A percentile compares a stretch with the other conserved stretches of the same genome.
phyloP scores from a whole-genome alignment of 2,888 invertebrate genomes.

The Drosophila algonquin region DNA sequence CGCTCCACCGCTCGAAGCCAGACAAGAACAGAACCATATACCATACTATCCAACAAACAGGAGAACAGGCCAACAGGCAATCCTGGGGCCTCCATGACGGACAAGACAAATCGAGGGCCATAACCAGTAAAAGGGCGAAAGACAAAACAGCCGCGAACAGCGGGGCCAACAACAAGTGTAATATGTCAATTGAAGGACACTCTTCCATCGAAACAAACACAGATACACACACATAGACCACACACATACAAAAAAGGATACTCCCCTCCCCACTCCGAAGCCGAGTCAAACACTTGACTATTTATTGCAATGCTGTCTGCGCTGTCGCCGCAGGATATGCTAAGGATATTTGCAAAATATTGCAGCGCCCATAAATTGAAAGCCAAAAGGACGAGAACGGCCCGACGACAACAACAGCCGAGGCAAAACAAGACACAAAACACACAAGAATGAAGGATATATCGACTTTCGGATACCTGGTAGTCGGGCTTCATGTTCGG shows the following conservation, averaged over 20 bases:
- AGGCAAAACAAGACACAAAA: constrained; percentile 9
- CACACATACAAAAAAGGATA: constrained; percentile 8
- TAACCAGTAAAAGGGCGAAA: constrained; percentile 45
- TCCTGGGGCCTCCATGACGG: neutral
- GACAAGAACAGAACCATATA: constrained; percentile 27
- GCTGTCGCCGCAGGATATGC: constrained; percentile 73
- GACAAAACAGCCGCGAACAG: constrained; percentile 56
- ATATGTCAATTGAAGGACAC: constrained; percentile 76
- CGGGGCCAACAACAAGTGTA: constrained; percentile 66
- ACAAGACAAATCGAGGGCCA: constrained; percentile 44
- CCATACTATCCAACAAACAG: too few species aligned
- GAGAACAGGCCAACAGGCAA: neutral
- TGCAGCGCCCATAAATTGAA: constrained; percentile 77
- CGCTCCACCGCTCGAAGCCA: constrained; percentile 30
- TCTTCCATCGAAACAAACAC: constrained; percentile 28
- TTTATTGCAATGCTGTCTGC: constrained; percentile 75
- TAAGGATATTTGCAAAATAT: constrained; percentile 77
- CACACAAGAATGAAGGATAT: neutral
- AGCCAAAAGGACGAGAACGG: constrained; percentile 52
- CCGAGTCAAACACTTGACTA: constrained; percentile 59
- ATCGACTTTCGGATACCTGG: neutral
- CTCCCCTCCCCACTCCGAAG: neutral
- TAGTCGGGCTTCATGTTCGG: neutral
- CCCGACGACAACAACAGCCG: constrained; percentile 50
- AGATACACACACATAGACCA: constrained; percentile 21